These are phyloP conservation scores for Cerastoderma edule DNA, from an alignment of 2,888 invertebrate genomes.

Conservation along the genomic window DNA sequence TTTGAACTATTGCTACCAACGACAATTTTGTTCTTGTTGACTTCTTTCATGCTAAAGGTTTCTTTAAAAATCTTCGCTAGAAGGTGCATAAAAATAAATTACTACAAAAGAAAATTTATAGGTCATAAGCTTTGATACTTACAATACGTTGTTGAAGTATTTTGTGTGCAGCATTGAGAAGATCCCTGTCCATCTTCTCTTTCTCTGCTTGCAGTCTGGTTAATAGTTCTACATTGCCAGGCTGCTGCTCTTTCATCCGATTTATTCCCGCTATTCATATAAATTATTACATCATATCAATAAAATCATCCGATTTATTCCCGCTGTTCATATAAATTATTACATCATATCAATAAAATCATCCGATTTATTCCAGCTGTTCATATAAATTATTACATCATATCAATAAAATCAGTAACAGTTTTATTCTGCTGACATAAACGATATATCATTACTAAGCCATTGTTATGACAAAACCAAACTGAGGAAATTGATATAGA, in stretches of 20 bases:
- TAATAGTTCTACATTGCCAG: constrained; percentile 58
- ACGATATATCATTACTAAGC: too few relatives aligned
- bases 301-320: constrained; percentile 27
- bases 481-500: too few relatives aligned
- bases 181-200: constrained; percentile 89
- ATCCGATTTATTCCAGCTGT: constrained; percentile 23
- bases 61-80: background rate
- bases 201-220: constrained; percentile 86
- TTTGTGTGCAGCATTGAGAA: constrained; percentile 86
- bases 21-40: too few relatives aligned
- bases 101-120: background rate
- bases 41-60: too few relatives aligned
- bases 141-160: constrained; percentile 80
- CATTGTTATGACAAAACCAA: too few relatives aligned
- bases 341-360: too few relatives aligned
- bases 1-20: too few relatives aligned
- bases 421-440: too few relatives aligned
- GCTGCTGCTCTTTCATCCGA: constrained; percentile 38
- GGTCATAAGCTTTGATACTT: constrained; percentile 47
- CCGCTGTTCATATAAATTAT: constrained; percentile 10
- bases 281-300: too few relatives aligned
- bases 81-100: background rate
- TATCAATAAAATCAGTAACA: too few relatives aligned
- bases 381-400: too few relatives aligned
- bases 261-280: constrained; percentile 15